phyloP scores from a whole-genome alignment of 2,888 invertebrate genomes.

The Aromia moschata region DNA sequence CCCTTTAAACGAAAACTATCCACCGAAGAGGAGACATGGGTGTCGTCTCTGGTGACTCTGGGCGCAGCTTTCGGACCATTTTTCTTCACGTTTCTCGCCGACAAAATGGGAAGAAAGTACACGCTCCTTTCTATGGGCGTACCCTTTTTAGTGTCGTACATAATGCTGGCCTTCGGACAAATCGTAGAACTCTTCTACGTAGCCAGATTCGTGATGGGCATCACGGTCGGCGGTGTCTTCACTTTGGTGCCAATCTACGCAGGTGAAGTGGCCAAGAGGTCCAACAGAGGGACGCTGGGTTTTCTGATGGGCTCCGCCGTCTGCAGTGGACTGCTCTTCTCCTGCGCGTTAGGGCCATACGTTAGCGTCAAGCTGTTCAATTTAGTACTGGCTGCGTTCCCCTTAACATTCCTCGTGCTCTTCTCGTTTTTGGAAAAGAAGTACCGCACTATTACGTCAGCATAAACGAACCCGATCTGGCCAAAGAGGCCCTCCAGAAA shows the following conservation, averaged over 20 bases:
- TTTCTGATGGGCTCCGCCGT: slow-evolving; percentile 82
- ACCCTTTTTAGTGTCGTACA: slow-evolving; percentile 68
- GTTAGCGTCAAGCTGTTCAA: slow-evolving; percentile 73
- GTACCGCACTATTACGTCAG: slow-evolving; percentile 77
- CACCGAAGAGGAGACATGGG: slow-evolving; percentile 62
- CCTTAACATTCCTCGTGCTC: slow-evolving; percentile 61
- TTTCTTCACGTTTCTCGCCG: slow-evolving; percentile 71
- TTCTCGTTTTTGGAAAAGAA: slow-evolving; percentile 83
- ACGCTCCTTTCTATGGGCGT: slow-evolving; percentile 69
- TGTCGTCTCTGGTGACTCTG: slow-evolving; percentile 61
- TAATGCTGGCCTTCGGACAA: slow-evolving; percentile 26
- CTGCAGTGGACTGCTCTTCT: slow-evolving; percentile 71
- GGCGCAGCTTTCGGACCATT: slow-evolving; percentile 71
- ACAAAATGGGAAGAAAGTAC: slow-evolving; percentile 73
- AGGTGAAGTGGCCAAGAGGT: slow-evolving; percentile 84
- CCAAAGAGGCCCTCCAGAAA: slow-evolving; percentile 71
- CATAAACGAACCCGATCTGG: slow-evolving; percentile 70
- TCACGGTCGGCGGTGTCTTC: slow-evolving; percentile 68
- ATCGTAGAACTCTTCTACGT: slow-evolving; percentile 15
- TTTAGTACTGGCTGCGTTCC: slow-evolving; percentile 65
- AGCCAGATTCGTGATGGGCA: slow-evolving; percentile 24
- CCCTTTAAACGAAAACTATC: slow-evolving; percentile 53
- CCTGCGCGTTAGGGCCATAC: slow-evolving; percentile 78
- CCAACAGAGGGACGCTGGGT: slow-evolving; percentile 81
- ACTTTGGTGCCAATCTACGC: slow-evolving; percentile 85